Conservation (phyloP, 2,888 invertebrate species). For the Polyommatus iphigenia region DNA sequence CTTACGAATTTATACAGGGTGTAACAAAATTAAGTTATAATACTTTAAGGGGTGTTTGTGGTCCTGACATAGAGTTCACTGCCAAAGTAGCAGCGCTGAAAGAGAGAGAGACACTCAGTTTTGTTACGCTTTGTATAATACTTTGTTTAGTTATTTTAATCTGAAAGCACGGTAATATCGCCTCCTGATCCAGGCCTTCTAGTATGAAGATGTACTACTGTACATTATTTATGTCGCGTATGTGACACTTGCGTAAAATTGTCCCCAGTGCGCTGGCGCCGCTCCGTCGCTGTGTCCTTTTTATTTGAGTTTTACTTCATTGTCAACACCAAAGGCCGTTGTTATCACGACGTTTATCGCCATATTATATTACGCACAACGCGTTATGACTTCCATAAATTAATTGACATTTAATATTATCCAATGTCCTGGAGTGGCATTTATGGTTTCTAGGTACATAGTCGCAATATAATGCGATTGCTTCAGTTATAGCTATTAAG, state of each 20-base stretch:
- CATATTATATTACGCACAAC: conserved; percentile 1
- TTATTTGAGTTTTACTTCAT: conserved; percentile 35
- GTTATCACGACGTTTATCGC: conserved; percentile 22
- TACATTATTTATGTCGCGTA: neutral
- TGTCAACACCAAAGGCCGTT: conserved; percentile 25
- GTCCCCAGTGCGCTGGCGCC: conserved; percentile 52
- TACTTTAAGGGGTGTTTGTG: too few species aligned
- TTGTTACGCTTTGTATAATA: too few species aligned
- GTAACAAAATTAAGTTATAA: too few species aligned
- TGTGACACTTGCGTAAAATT: conserved; percentile 19
- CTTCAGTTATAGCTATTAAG: neutral
- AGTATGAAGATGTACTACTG: neutral
- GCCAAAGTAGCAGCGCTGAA: too few species aligned
- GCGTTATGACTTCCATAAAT: conserved; percentile 15
- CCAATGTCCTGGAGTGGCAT: neutral
- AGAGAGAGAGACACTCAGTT: too few species aligned
- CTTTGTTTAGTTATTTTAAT: too few species aligned
- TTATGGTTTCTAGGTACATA: neutral
- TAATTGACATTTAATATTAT: conserved; percentile 23
- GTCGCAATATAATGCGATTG: neutral
- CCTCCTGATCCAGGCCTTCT: too few species aligned
- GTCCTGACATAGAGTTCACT: too few species aligned
- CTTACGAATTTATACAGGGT: too few species aligned
- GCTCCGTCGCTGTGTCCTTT: conserved; percentile 41
- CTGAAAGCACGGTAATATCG: too few species aligned